phyloP scores from a whole-genome alignment of 2,797 vertebrate genomes.

The Staurois parvus region DNA sequence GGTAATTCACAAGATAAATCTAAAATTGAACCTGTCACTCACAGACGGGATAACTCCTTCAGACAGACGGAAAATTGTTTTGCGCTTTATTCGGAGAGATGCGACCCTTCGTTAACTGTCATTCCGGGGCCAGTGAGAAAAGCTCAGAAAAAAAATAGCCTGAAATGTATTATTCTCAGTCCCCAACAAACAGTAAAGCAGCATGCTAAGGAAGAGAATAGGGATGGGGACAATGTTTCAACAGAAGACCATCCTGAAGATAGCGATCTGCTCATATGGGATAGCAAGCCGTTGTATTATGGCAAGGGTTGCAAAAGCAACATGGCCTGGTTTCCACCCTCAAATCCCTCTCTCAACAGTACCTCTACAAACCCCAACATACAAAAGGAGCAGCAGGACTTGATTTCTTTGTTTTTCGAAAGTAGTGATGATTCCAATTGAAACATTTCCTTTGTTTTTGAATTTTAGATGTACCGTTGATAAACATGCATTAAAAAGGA shows the following conservation, averaged over 20 bases:
- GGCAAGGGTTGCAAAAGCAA: conserved; percentile 8
- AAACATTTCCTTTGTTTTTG: conserved; percentile 1
- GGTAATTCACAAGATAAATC: conserved; percentile 55
- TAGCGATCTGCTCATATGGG: neutral
- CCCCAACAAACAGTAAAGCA: conserved; percentile 52
- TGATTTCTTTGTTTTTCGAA: conserved; percentile 39
- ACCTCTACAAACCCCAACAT: neutral
- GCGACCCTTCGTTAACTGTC: conserved; percentile 46
- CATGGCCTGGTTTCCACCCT: conserved; percentile 27
- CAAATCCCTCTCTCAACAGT: conserved; percentile 11
- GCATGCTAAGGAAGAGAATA: conserved; percentile 46
- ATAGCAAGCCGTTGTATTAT: neutral
- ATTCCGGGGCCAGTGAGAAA: conserved; percentile 13
- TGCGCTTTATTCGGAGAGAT: conserved; percentile 56
- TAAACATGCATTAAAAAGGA: too few relatives aligned
- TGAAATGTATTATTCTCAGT: conserved; percentile 1
- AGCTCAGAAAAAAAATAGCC: conserved; percentile 1
- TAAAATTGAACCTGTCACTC: conserved; percentile 32
- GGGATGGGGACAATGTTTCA: conserved; percentile 9
- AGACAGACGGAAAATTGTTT: conserved; percentile 30
- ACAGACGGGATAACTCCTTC: conserved; percentile 51
- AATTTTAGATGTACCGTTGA: too few relatives aligned
- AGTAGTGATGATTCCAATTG: conserved; percentile 51
- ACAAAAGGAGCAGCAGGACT: neutral
- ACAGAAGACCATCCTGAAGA: neutral